Base-by-base conservation (phyloP, 2,797 vertebrate species). In the Brachymystax lenok region DNA sequence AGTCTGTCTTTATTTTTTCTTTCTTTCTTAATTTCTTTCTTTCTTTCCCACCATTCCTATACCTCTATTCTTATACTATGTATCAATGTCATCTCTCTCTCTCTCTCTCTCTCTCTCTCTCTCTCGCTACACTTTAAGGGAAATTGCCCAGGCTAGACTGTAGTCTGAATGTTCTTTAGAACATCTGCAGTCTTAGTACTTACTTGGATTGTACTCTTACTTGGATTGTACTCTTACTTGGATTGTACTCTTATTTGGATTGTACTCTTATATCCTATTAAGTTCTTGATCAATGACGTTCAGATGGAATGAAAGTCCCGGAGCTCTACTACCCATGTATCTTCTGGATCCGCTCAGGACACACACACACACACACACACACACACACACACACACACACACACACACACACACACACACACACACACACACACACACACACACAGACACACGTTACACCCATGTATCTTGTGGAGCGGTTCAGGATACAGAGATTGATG, bases 191-290 rank as follows among this genome's bases (percentile, higher is more conserved):
- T 86, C 87, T 10, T 24, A 3, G 75, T 90, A 81, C 82, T 77
- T 85, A 88, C 87, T 77, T 88, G 66, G 87, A 85, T 90, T 69
- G 40, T 10, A 75, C 82, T 91, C 82, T 77, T 85, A 88, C 87
- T 77, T 88, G 66, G 87, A 85, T 90, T 69, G 40, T 10, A 75
- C 82, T 91, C 82, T 77, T 85, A 88, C 87, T 77, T 88, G 66
- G 87, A 85, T 90, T 69, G 40, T 10, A 75, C 82, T 91, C 82
- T 24, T 24, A 24, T 24, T 24, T 24, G 24, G 24, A 24, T 24
- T 24, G 24, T 24, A 24, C 24, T 24, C 24, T 24, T 14, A 86
- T 88, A 88, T 66, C 74, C 75, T 85, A 84, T 90, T 88, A 90
- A 83, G 83, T 70, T 82, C 52, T 77, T 89, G 81, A 91, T 90